phyloP scores from a whole-genome alignment of 2,888 invertebrate species.

The Phalera bucephala region DNA sequence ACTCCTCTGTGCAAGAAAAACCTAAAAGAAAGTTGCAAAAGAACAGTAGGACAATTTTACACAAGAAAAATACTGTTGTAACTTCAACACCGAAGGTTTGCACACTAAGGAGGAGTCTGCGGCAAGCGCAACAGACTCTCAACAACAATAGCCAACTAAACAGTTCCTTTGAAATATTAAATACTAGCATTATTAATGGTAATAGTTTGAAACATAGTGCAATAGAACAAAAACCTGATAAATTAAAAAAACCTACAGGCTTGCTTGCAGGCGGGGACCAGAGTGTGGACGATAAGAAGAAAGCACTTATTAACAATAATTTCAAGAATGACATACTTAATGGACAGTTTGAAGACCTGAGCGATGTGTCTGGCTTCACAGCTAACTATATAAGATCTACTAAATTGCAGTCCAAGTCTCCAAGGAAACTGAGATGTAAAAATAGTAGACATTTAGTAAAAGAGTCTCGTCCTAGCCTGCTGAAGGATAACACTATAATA shows the following conservation, averaged over 20 bases:
- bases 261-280: constrained; percentile 37
- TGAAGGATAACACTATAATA: constrained; percentile 44
- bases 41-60: constrained; percentile 37
- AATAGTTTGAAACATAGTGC: constrained; percentile 29
- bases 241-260: constrained; percentile 28
- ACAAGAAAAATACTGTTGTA: constrained; percentile 59
- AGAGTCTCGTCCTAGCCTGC: constrained; percentile 40
- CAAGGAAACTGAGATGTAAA: constrained; percentile 56
- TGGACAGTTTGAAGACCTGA: constrained; percentile 69
- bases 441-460: constrained; percentile 52
- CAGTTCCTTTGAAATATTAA: constrained; percentile 54
- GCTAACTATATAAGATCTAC: constrained; percentile 77
- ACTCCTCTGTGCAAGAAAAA: constrained; percentile 49
- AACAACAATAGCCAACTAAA: constrained; percentile 53
- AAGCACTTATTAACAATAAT: constrained; percentile 23
- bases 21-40: constrained; percentile 53
- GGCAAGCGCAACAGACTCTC: constrained; percentile 50
- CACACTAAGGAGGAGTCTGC: constrained; percentile 57
- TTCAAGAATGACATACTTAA: constrained; percentile 40
- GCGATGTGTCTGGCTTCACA: constrained; percentile 76
- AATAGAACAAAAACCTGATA: constrained; percentile 24
- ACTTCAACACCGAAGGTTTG: constrained; percentile 65
- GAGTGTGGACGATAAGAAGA: constrained; percentile 32
- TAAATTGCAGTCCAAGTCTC: constrained; percentile 61
- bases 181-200: constrained; percentile 40